Evolutionary conservation across 2,797 vertebrate genomes (phyloP), one percentile per base, ranked within the genome.

Genomic region (Amphiprion clarkii): DNA sequence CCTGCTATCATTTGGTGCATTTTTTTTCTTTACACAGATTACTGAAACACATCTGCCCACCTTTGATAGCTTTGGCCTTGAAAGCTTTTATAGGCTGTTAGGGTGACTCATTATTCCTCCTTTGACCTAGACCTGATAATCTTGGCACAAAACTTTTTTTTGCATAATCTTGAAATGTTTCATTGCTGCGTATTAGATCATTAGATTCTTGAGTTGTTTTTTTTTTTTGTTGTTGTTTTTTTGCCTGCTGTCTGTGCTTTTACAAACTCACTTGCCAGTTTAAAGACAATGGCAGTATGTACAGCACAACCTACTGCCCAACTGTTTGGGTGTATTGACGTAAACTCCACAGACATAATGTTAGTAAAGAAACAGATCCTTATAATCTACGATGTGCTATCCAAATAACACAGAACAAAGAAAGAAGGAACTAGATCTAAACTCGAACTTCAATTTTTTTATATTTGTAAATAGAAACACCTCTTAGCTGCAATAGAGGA

Each of bases 1-100:
- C 16, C 27, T 60, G 46, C 40, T 58, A 33, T 27, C 14, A 14
- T 48, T 59, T 7, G 6, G 25, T 17, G 3, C 33, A 2, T 1
- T 11, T 29, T 17, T 0, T 33, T 16, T n/a, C 17, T 7, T 49
- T 49, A 27, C 10, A 6, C 4, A 17, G 3, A 3, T 49, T 48
- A 17, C 16, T 29, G 14, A 52, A 53, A 33, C 25, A 0, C 25
- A 19, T 31, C 21, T 46, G 7, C 42, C 10, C 8, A 31, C 1
- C 31, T 5, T 63, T 76, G 12, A 68, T 66, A 1, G 16, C 16
- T 29, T 65, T 76, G 63, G 56, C 81, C 66, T 74, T 82, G 57
- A 81, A 48, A 36, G 13, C 4, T 40, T 74, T 78, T 36, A 64
- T 48, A 25, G 10, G 11, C 53, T 19, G 5, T 59, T 25, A 23